Percentiles rank a stretch among this genome's conserved stretches.
These are phyloP conservation scores for Deilephila elpenor DNA, from an alignment of 2,888 invertebrate species.

Conservation along the genomic window DNA sequence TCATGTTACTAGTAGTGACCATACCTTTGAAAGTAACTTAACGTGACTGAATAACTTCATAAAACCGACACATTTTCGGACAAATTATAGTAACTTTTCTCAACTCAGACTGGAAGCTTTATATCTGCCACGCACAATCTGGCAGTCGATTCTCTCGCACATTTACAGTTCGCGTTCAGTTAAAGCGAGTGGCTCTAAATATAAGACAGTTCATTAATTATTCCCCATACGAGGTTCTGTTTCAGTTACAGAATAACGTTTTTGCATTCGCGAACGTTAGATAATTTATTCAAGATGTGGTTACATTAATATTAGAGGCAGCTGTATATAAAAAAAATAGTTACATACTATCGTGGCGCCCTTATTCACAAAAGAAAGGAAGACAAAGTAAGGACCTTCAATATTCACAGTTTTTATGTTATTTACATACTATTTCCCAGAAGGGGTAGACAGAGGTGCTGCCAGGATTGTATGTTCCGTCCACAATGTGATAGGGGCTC, in stretches of 20 bases:
- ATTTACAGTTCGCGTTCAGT: slow-evolving; percentile 5
- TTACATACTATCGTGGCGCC: too few species aligned
- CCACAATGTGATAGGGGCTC: too few species aligned
- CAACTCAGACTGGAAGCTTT: background rate
- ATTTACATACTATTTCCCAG: too few species aligned
- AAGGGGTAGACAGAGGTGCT: too few species aligned
- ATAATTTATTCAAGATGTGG: background rate
- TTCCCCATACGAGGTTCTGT: background rate
- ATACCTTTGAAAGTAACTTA: too few species aligned
- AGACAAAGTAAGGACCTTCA: too few species aligned
- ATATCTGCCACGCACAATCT: background rate
- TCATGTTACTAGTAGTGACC: too few species aligned
- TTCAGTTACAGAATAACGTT: background rate
- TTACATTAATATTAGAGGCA: too few species aligned
- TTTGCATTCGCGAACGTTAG: background rate
- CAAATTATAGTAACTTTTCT: background rate
- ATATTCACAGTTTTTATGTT: too few species aligned
- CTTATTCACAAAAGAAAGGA: too few species aligned
- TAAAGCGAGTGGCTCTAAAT: background rate
- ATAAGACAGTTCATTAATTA: slow-evolving; percentile 13
- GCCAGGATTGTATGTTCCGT: too few species aligned
- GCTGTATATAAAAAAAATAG: too few species aligned
- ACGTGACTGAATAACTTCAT: background rate
- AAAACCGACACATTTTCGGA: slow-evolving; percentile 25
- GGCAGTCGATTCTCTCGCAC: slow-evolving; percentile 9